Percentiles rank a stretch among this genome's conserved stretches.
These are phyloP conservation scores for Crocuta crocuta DNA, from an alignment of 2,113 vertebrate species.

Conservation along the genomic window DNA sequence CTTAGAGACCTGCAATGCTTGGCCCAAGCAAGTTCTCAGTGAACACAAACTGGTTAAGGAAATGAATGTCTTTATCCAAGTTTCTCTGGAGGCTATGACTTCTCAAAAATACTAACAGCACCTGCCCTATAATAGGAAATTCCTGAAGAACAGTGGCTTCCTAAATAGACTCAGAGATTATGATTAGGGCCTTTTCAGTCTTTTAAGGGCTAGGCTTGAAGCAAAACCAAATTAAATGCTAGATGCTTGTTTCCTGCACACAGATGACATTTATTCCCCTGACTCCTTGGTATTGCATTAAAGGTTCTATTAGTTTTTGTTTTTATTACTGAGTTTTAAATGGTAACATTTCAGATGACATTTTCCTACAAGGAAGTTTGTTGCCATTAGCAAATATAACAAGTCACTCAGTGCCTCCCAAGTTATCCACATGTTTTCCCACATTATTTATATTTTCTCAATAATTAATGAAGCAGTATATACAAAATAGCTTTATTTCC, in stretches of 20 bases:
- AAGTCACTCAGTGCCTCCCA: background rate
- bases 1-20: constrained; percentile 39
- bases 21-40: background rate
- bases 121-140: background rate
- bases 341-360: background rate
- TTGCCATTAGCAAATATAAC: background rate
- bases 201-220: constrained; percentile 28
- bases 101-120: background rate
- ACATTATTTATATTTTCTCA: background rate
- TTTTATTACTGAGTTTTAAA: constrained; percentile 22
- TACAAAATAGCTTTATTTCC: constrained; percentile 44
- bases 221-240: constrained; percentile 41
- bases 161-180: background rate
- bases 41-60: background rate
- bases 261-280: constrained; percentile 14
- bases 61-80: background rate
- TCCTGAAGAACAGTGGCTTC: background rate
- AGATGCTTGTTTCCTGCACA: background rate
- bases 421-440: background rate
- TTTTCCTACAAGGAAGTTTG: background rate
- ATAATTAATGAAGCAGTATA: constrained; percentile 18
- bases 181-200: background rate
- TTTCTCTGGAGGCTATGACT: background rate
- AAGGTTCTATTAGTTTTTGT: constrained; percentile 4
- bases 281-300: background rate